These are phyloP conservation scores for Peribatodes rhomboidaria DNA, from an alignment of 2,888 invertebrate species.

Conservation along the genomic window DNA sequence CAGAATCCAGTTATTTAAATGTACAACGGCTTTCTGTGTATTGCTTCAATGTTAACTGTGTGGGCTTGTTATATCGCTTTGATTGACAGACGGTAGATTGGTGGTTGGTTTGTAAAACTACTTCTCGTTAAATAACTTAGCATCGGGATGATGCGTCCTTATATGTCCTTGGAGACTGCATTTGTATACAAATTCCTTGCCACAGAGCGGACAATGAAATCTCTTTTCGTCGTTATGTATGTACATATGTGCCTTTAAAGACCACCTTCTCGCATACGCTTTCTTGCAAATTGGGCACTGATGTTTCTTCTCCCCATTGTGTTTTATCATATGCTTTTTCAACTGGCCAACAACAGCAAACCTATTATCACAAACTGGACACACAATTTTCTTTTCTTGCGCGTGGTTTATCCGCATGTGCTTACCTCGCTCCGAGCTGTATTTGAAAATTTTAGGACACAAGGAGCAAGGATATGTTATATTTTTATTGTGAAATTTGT, in stretches of 20 bases:
- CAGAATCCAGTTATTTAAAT: no score
- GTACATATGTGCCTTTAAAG: slow-evolving; percentile 51
- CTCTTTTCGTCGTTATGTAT: slow-evolving; percentile 50
- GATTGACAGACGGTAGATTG: no score
- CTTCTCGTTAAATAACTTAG: no score
- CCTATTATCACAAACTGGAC: slow-evolving; percentile 5
- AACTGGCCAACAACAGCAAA: slow-evolving; percentile 5
- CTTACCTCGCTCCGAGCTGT: background rate
- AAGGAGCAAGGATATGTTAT: slow-evolving; percentile 30
- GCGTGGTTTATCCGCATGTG: slow-evolving; percentile 6
- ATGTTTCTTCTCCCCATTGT: slow-evolving; percentile 63
- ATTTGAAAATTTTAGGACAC: slow-evolving; percentile 31
- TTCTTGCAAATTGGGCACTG: slow-evolving; percentile 67
- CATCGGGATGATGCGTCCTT: slow-evolving; percentile 42
- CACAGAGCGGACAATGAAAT: slow-evolving; percentile 45
- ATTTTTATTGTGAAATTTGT: slow-evolving; percentile 31
- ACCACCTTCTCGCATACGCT: slow-evolving; percentile 47
- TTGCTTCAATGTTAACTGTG: no score
- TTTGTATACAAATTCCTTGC: slow-evolving; percentile 46
- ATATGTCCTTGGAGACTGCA: slow-evolving; percentile 36
- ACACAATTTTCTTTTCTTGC: background rate
- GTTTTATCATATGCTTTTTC: slow-evolving; percentile 56
- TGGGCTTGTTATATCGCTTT: no score
- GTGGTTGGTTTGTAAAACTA: no score
- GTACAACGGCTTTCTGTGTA: no score